These are phyloP conservation scores for Hestina assimilis DNA, from an alignment of 1,140 invertebrate species.

Conservation along the genomic window DNA sequence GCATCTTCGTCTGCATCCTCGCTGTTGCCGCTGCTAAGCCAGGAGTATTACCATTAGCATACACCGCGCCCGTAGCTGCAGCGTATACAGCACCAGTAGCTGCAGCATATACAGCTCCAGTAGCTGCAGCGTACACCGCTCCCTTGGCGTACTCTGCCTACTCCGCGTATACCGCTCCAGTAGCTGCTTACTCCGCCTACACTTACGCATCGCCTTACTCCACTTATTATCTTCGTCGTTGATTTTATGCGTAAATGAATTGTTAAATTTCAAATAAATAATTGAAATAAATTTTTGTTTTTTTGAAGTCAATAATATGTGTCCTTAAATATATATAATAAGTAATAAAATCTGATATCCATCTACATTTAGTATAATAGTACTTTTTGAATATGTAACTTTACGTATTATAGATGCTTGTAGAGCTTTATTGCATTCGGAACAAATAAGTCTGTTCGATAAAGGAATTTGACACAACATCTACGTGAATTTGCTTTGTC, in stretches of 20 bases:
- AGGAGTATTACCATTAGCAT: conserved; percentile 24
- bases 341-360: too few relatives aligned
- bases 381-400: too few relatives aligned
- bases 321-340: too few relatives aligned
- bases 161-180: conserved; percentile 47
- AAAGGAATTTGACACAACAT: too few relatives aligned
- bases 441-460: too few relatives aligned
- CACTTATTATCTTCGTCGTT: conserved; percentile 31
- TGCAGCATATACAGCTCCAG: conserved; percentile 54
- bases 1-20: conserved; percentile 59
- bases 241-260: not conserved
- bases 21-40: conserved; percentile 43
- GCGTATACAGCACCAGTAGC: conserved; percentile 43
- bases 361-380: too few relatives aligned
- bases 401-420: too few relatives aligned
- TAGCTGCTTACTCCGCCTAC: conserved; percentile 37
- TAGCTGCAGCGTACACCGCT: conserved; percentile 62
- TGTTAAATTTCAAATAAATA: not conserved
- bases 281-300: not conserved
- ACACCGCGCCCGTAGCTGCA: conserved; percentile 40
- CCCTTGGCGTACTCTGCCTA: conserved; percentile 49
- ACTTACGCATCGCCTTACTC: conserved; percentile 37
- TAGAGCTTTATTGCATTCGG: too few relatives aligned
- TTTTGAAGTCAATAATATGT: too few relatives aligned
- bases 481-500: too few relatives aligned